A percentile compares a stretch with the other conserved stretches of the same genome.
phyloP scores from a whole-genome alignment of 1,140 invertebrate genomes.

The Magallana ariakensis region DNA sequence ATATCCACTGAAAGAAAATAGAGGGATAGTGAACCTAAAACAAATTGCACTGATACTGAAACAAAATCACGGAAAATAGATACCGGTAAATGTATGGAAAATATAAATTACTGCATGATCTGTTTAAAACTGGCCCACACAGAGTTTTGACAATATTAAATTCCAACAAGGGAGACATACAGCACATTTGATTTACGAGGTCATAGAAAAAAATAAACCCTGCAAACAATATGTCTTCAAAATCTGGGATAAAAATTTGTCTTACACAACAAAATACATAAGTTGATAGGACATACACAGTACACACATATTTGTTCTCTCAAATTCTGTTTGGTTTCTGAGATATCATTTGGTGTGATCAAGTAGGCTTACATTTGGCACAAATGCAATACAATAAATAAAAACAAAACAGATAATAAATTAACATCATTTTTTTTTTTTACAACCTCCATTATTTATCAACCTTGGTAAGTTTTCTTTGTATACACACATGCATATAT shows the following conservation, averaged over 20 bases:
- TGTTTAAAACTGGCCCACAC: too few relatives aligned
- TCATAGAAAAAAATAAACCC: too few relatives aligned
- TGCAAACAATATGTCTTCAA: not conserved
- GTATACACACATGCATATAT: not conserved
- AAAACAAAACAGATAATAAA: conserved; percentile 36
- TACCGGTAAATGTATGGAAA: too few relatives aligned
- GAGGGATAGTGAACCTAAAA: too few relatives aligned
- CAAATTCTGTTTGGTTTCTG: not conserved
- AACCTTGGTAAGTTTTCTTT: conserved; percentile 19
- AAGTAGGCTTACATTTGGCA: conserved; percentile 11
- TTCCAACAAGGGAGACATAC: too few relatives aligned
- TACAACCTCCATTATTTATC: conserved; percentile 24
- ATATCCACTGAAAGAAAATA: too few relatives aligned
- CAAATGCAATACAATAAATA: conserved; percentile 37
- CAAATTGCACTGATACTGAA: too few relatives aligned
- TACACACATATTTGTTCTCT: not conserved
- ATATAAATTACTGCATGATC: too few relatives aligned
- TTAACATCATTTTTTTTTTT: not conserved
- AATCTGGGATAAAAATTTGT: not conserved
- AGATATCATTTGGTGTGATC: not conserved
- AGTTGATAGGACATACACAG: not conserved
- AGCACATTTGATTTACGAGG: too few relatives aligned
- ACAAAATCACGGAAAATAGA: too few relatives aligned
- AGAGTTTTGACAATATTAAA: too few relatives aligned
- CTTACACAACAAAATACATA: not conserved